phyloP scores from a whole-genome alignment of 2,888 invertebrate genomes.

The Arge pagana region DNA sequence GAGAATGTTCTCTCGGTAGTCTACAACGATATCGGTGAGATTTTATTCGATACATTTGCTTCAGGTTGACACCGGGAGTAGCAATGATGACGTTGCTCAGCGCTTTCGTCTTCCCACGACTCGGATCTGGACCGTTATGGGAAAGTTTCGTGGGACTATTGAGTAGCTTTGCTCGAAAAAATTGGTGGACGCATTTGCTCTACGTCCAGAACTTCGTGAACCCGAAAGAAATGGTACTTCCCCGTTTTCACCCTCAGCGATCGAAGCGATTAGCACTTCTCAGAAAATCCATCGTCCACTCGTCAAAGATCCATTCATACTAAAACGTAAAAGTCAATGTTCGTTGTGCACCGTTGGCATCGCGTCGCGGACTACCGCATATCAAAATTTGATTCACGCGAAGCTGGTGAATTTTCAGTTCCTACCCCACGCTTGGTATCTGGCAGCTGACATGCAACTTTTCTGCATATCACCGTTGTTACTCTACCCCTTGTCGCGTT shows the following conservation, averaged over 20 bases:
- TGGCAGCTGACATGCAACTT: constrained; percentile 65
- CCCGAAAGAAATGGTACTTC: constrained; percentile 48
- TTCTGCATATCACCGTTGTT: constrained; percentile 63
- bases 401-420: constrained; percentile 46
- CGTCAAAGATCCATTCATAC: too few species aligned
- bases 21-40: too few species aligned
- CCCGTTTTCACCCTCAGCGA: too few species aligned
- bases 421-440: constrained; percentile 64
- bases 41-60: too few species aligned
- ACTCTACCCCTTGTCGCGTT: constrained; percentile 59
- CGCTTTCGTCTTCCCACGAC: constrained; percentile 59
- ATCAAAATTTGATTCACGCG: neutral
- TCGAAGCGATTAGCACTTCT: too few species aligned
- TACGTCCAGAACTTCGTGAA: constrained; percentile 62
- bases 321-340: too few species aligned
- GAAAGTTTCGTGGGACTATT: constrained; percentile 30
- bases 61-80: constrained; percentile 64
- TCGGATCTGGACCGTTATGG: constrained; percentile 61
- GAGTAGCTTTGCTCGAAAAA: constrained; percentile 49
- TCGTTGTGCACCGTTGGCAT: neutral
- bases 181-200: constrained; percentile 62
- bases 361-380: neutral
- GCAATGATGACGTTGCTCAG: constrained; percentile 60
- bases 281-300: too few species aligned
- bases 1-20: too few species aligned